phyloP scores from a whole-genome alignment of 92 coral and sea anemone genomes.

The Ricordea florida region DNA sequence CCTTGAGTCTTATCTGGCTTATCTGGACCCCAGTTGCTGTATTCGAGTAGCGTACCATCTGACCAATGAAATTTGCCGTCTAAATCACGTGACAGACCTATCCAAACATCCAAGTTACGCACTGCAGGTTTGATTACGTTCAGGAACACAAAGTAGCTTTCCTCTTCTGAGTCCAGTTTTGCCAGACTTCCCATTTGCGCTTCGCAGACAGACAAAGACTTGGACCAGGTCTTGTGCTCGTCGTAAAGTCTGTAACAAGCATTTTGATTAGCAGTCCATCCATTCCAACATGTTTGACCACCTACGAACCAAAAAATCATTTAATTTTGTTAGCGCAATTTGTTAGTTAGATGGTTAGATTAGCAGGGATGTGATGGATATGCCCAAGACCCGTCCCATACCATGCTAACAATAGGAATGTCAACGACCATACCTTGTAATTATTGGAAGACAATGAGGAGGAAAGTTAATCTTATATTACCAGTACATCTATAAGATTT shows the following conservation, averaged over 20 bases:
- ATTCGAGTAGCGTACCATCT: constrained; percentile 13
- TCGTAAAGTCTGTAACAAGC: constrained; percentile 15
- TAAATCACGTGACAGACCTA: constrained; percentile 30
- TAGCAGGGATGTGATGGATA: no score
- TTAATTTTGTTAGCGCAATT: no score
- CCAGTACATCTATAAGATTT: no score
- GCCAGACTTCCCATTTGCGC: constrained; percentile 6
- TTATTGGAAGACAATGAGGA: no score
- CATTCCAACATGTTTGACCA: constrained; percentile 40
- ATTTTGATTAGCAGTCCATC: constrained; percentile 7
- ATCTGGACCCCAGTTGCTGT: constrained; percentile 26
- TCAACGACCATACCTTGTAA: no score
- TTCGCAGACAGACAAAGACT: neutral
- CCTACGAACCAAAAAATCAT: constrained; percentile 1
- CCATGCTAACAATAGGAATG: no score
- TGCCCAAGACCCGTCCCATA: no score
- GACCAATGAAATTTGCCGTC: constrained; percentile 23
- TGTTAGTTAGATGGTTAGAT: no score
- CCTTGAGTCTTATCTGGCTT: constrained; percentile 12
- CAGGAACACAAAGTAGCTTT: constrained; percentile 34
- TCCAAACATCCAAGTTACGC: constrained; percentile 24
- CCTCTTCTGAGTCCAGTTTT: constrained; percentile 11
- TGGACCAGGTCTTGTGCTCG: constrained; percentile 14
- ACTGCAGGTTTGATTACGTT: constrained; percentile 6
- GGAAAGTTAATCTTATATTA: no score